Evolutionary conservation across 2,888 invertebrate genomes (phyloP).

Genomic region (Cheilosia pagana): DNA sequence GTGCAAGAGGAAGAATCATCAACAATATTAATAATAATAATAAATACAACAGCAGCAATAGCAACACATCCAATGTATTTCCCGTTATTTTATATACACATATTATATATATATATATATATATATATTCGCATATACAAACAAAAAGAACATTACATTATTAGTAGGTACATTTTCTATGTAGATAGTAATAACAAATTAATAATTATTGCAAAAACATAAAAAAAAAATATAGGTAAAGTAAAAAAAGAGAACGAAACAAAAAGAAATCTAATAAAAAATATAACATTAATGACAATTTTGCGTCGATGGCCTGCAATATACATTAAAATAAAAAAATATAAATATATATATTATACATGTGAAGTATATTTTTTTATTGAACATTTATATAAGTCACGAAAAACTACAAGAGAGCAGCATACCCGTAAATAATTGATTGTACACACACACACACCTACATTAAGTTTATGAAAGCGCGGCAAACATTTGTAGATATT

Average conservation of each 20-base stretch:
- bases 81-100: slow-evolving; percentile 71
- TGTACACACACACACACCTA: slow-evolving; percentile 27
- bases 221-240: slow-evolving; percentile 5
- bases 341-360: slow-evolving; percentile 55
- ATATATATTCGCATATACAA: slow-evolving; percentile 56
- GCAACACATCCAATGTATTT: slow-evolving; percentile 68
- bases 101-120: slow-evolving; percentile 59
- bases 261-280: slow-evolving; percentile 10
- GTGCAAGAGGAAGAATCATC: background rate
- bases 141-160: slow-evolving; percentile 25
- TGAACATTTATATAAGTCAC: slow-evolving; percentile 73
- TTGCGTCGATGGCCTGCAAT: slow-evolving; percentile 73
- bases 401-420: slow-evolving; percentile 56
- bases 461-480: slow-evolving; percentile 24
- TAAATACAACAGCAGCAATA: slow-evolving; percentile 31
- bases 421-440: slow-evolving; percentile 46
- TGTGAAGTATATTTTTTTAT: slow-evolving; percentile 74
- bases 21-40: background rate
- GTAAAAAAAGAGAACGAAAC: slow-evolving; percentile 38
- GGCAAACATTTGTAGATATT: slow-evolving; percentile 5
- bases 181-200: slow-evolving; percentile 74
- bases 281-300: slow-evolving; percentile 64
- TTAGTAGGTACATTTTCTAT: slow-evolving; percentile 66
- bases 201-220: slow-evolving; percentile 14
- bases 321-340: slow-evolving; percentile 52